Percentiles rank a stretch among this genome's conserved stretches.
Conservation (phyloP, 1,140 invertebrate genomes). For the Galendromus occidentalis region DNA sequence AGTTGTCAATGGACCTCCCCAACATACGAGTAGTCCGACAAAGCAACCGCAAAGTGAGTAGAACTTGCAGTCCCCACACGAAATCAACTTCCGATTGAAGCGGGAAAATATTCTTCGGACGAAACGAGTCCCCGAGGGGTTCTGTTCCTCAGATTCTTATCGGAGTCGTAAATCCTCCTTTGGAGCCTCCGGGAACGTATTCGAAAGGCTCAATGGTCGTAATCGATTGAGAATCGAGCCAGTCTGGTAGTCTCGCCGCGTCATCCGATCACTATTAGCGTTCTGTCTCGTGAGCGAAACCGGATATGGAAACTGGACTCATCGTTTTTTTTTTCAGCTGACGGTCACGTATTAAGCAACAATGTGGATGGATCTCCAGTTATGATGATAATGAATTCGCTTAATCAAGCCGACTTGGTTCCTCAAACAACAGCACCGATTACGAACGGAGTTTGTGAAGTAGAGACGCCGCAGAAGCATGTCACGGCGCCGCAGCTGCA, state of each 20-base stretch:
- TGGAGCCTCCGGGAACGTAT: too few relatives aligned
- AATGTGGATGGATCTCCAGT: background rate
- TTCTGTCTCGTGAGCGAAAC: too few relatives aligned
- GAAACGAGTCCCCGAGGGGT: too few relatives aligned
- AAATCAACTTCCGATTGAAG: too few relatives aligned
- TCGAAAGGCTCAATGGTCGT: too few relatives aligned
- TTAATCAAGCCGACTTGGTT: background rate
- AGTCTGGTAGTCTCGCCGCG: too few relatives aligned
- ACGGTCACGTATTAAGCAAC: background rate
- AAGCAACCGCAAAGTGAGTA: slow-evolving; percentile 17
- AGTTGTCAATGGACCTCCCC: slow-evolving; percentile 18
- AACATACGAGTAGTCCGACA: slow-evolving; percentile 18
- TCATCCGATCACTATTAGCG: too few relatives aligned
- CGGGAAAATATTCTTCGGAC: too few relatives aligned
- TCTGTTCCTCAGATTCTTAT: too few relatives aligned
- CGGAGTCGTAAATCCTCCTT: too few relatives aligned
- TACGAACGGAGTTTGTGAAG: slow-evolving; percentile 14
- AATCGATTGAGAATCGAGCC: too few relatives aligned
- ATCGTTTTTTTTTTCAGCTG: background rate
- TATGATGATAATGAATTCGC: slow-evolving; percentile 8
- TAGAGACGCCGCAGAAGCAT: background rate
- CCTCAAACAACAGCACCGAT: slow-evolving; percentile 19
- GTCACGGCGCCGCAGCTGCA: background rate
- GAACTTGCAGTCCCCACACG: background rate
- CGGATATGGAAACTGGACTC: background rate